Conservation (phyloP, 2,888 invertebrate species). For the Pyrocoelia pectoralis region DNA sequence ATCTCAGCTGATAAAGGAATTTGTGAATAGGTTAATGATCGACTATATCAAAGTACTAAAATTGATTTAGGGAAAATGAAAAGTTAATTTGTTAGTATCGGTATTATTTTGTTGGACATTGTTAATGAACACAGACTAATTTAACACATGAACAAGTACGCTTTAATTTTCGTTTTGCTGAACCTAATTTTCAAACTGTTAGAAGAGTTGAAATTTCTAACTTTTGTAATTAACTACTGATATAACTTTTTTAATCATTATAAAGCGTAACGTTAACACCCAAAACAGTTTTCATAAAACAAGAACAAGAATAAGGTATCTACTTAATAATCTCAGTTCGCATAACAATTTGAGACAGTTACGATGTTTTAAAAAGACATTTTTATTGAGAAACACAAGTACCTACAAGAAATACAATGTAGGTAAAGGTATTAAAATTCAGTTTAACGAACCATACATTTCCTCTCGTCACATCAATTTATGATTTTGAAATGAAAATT, state of each 20-base stretch:
- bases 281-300: too few relatives aligned
- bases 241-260: background rate
- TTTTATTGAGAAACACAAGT: too few relatives aligned
- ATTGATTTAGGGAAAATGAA: background rate
- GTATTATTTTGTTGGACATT: background rate
- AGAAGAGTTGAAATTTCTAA: background rate
- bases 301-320: too few relatives aligned
- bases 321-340: too few relatives aligned
- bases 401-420: too few relatives aligned
- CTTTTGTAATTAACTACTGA: constrained; percentile 1
- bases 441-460: too few relatives aligned
- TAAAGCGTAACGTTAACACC: too few relatives aligned
- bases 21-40: background rate
- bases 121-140: background rate
- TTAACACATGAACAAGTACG: background rate
- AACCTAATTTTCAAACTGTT: constrained; percentile 1
- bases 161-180: background rate
- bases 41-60: background rate
- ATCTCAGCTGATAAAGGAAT: constrained; percentile 22
- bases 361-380: too few relatives aligned
- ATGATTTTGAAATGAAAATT: too few relatives aligned
- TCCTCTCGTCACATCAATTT: too few relatives aligned
- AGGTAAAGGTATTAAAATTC: too few relatives aligned
- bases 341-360: too few relatives aligned
- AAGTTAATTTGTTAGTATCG: background rate